Percentiles rank a stretch among this genome's conserved stretches.
These are phyloP conservation scores for Indri indri DNA, from an alignment of 2,113 vertebrate genomes.

Conservation along the genomic window DNA sequence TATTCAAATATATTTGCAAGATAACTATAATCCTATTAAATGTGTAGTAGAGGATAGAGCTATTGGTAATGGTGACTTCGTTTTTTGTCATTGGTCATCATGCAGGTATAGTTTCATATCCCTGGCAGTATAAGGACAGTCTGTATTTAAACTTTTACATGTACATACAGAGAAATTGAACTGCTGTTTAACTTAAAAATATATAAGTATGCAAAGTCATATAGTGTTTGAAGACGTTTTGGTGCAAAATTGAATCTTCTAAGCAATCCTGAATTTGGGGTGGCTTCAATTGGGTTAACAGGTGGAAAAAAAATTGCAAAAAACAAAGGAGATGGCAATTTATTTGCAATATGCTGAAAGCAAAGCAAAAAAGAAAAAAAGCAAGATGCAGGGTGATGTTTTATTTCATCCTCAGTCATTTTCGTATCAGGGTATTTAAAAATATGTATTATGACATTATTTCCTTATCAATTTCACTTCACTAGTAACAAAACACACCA, in stretches of 20 bases:
- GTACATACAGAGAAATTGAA: background rate
- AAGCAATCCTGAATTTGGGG: background rate
- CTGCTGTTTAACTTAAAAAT: background rate
- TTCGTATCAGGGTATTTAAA: background rate
- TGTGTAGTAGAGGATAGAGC: background rate
- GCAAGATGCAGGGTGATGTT: background rate
- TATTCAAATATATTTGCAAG: background rate
- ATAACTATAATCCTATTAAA: background rate
- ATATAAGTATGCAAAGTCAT: background rate
- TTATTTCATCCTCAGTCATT: background rate
- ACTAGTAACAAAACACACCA: background rate
- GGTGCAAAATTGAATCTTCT: background rate
- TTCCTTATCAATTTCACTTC: background rate
- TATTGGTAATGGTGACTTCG: background rate
- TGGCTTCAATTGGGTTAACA: background rate
- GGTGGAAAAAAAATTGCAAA: background rate
- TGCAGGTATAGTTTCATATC: background rate
- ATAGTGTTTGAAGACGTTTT: background rate
- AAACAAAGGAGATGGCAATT: background rate
- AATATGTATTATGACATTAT: background rate
- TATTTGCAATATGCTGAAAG: background rate
- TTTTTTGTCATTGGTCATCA: background rate
- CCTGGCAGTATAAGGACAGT: background rate
- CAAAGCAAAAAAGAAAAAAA: background rate
- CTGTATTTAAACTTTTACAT: background rate